Percentiles rank a stretch among this genome's conserved stretches.
phyloP scores from a whole-genome alignment of 1,140 invertebrate species.

The Stegodyphus dumicola region DNA sequence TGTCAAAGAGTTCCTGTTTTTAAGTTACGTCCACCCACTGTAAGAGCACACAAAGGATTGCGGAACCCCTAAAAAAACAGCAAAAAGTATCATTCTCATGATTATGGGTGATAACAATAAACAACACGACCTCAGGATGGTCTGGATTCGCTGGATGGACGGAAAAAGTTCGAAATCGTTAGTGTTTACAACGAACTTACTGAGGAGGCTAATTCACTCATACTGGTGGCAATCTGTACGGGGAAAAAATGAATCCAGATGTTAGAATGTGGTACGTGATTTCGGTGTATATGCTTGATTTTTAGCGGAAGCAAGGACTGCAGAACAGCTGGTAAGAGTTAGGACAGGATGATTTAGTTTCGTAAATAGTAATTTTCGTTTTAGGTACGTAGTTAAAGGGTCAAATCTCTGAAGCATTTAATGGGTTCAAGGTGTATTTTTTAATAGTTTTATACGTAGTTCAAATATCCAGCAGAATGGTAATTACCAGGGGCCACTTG shows the following conservation, averaged over 20 bases:
- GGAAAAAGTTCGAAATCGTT: slow-evolving; percentile 19
- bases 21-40: slow-evolving; percentile 23
- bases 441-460: too few relatives aligned
- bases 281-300: too few relatives aligned
- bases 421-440: too few relatives aligned
- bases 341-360: too few relatives aligned
- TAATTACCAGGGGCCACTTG: too few relatives aligned
- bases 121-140: slow-evolving; percentile 11
- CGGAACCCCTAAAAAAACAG: slow-evolving; percentile 56
- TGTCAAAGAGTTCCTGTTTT: slow-evolving; percentile 48
- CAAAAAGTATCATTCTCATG: slow-evolving; percentile 48
- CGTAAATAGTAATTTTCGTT: too few relatives aligned
- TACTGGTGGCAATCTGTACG: too few relatives aligned
- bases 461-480: too few relatives aligned
- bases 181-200: slow-evolving; percentile 11
- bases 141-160: not conserved
- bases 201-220: slow-evolving; percentile 40
- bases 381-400: too few relatives aligned
- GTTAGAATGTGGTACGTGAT: not conserved
- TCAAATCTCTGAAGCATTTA: too few relatives aligned
- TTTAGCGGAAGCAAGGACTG: too few relatives aligned
- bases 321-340: too few relatives aligned
- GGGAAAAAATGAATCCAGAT: slow-evolving; percentile 30
- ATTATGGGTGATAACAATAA: slow-evolving; percentile 45
- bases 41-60: slow-evolving; percentile 45